Base-by-base conservation (phyloP, 2,888 invertebrate species). In the Chaetoderma sp. region DNA sequence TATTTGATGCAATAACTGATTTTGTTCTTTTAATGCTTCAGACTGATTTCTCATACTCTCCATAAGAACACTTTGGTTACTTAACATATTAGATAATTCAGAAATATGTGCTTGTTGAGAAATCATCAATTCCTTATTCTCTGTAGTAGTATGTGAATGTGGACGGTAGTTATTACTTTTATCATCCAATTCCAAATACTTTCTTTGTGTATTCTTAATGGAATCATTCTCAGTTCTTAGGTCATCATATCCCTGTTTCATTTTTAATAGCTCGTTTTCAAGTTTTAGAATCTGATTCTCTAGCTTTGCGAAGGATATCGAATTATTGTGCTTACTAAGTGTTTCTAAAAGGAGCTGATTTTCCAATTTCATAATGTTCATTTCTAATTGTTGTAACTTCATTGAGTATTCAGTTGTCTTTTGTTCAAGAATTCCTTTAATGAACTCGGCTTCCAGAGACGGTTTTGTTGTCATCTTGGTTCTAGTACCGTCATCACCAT, bases 201-300 rank as follows among this genome's bases (percentile, higher is more conserved):
- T 72, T 16, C 71, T 72, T 55, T 77, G 76, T 27, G 71, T 50
- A 56, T 71, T 68, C 52, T 70, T 71, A 32, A 81, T 42, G 28
- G 59, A 49, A 10, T 79, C 78, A 50, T 78, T 75, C 33, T 83
- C 78, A 21, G 67, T 63, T 50, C 68, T 67, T 8, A 83, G 62
- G 2, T 68, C 60, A 2, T 63, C 65, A 57, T 80, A 79, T 57
- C 72, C 79, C 52, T 78, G 74, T 44, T 76, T 80, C 47, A 83
- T 68, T 63, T 72, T 74, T 50, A 81, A 52, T 5, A 84, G 65
- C 33, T 80, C 78, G 60, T 81, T 83, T 69, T 83, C 83, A 6
- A 84, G 60, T 52, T 65, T 75, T 1, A 83, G 67, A 30, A 83
- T 76, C 39, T 79, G 76, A 62, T 79, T 81, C 69, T 83, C 84